These are phyloP conservation scores for Drosophila ezoana DNA, from an alignment of 2,888 invertebrate genomes.

Conservation along the genomic window DNA sequence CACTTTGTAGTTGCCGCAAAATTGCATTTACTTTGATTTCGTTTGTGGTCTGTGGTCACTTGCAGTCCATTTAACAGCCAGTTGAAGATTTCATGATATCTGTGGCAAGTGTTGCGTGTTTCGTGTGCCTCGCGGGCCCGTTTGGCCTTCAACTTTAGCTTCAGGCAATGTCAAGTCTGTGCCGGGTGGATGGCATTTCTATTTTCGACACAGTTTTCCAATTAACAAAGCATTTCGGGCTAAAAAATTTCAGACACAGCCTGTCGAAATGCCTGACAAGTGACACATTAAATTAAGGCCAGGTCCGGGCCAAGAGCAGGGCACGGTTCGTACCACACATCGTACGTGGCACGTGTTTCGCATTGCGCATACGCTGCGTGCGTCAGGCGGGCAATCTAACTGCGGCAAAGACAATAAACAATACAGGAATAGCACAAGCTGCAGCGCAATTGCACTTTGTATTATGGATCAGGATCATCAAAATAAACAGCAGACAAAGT, in stretches of 20 bases:
- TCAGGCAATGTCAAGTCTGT: slow-evolving; percentile 49
- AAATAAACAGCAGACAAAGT: slow-evolving; percentile 58
- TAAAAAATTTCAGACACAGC: slow-evolving; percentile 20
- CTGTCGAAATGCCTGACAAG: slow-evolving; percentile 65
- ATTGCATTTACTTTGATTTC: slow-evolving; percentile 65
- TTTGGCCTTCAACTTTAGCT: slow-evolving; percentile 63
- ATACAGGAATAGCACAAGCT: slow-evolving; percentile 39
- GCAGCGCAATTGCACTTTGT: slow-evolving; percentile 67
- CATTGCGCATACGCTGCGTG: slow-evolving; percentile 40
- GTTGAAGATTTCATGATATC: slow-evolving; percentile 10
- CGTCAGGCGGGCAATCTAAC: slow-evolving; percentile 37
- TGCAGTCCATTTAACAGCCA: slow-evolving; percentile 24
- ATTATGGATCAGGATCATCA: slow-evolving; percentile 35
- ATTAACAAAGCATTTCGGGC: slow-evolving; percentile 58
- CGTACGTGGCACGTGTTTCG: slow-evolving; percentile 51
- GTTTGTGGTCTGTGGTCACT: slow-evolving; percentile 25
- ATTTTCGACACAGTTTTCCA: slow-evolving; percentile 55
- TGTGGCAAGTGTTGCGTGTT: neutral
- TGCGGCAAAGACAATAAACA: slow-evolving; percentile 44
- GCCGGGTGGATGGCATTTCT: slow-evolving; percentile 43
- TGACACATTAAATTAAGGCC: slow-evolving; percentile 63
- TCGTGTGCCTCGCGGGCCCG: neutral
- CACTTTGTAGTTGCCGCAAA: slow-evolving; percentile 50
- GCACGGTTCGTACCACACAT: slow-evolving; percentile 12
- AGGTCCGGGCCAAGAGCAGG: neutral